A percentile compares a stretch with the other conserved stretches of the same genome.
phyloP scores from a whole-genome alignment of 2,113 vertebrate species.

The Caranx melampygus region DNA sequence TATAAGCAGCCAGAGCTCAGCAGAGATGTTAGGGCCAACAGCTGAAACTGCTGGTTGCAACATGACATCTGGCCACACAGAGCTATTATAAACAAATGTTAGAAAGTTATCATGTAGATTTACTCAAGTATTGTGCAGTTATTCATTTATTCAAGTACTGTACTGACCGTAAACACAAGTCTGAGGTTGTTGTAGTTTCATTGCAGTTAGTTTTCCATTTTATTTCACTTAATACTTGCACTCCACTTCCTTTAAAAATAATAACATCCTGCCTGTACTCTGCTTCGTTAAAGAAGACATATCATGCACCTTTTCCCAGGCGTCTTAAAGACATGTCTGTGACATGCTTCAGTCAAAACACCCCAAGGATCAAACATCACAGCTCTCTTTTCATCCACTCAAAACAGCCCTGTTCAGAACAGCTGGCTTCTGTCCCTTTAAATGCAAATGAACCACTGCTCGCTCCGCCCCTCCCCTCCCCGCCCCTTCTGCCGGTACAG shows the following conservation, averaged over 20 bases:
- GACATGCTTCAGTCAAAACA: too few relatives aligned
- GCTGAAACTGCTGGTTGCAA: neutral
- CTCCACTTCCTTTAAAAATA: neutral
- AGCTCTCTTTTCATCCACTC: too few relatives aligned
- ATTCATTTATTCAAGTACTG: neutral
- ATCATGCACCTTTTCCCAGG: too few relatives aligned
- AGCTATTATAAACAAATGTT: neutral
- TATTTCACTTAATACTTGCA: neutral
- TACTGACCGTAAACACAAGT: neutral
- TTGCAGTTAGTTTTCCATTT: neutral
- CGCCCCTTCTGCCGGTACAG: too few relatives aligned
- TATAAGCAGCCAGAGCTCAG: neutral
- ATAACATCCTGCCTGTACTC: neutral
- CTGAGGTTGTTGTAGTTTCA: neutral
- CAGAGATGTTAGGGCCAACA: neutral
- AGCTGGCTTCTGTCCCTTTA: too few relatives aligned
- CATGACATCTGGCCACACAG: neutral
- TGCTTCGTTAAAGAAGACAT: neutral
- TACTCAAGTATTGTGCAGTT: neutral
- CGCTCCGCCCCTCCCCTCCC: too few relatives aligned
- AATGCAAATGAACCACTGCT: too few relatives aligned
- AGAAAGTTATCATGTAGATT: neutral
- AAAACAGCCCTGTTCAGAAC: too few relatives aligned
- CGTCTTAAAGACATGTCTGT: too few relatives aligned
- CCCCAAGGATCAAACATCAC: too few relatives aligned